A percentile compares a stretch with the other conserved stretches of the same genome.
Conservation (phyloP, 2,888 invertebrate genomes). For the Drosophila neoperkinsi region DNA sequence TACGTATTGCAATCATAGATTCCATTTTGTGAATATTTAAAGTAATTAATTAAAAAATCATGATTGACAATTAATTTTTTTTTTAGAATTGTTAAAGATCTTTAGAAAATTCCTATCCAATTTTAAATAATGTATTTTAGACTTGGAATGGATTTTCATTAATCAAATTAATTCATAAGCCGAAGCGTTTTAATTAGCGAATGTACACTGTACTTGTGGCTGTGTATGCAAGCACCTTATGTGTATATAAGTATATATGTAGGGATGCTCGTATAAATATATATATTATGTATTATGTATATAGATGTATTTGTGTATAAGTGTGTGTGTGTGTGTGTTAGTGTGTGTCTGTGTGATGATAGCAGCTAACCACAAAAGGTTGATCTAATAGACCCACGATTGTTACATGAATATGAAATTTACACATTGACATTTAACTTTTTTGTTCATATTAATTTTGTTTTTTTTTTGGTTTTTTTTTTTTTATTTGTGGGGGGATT, state of each 20-base stretch:
- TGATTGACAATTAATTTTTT: neutral
- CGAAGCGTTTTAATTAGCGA: neutral
- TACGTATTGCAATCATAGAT: neutral
- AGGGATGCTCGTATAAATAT: conserved; percentile 67
- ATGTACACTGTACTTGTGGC: conserved; percentile 11
- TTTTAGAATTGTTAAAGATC: neutral
- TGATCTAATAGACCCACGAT: conserved; percentile 63
- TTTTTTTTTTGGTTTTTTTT: conserved; percentile 24
- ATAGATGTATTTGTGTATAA: conserved; percentile 21
- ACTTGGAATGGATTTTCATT: neutral
- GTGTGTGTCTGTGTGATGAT: conserved; percentile 30
- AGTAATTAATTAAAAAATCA: too few species aligned
- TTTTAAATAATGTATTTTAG: neutral
- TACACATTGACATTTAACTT: conserved; percentile 65
- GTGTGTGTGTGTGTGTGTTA: conserved; percentile 27
- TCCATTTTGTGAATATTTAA: neutral
- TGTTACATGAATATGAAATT: conserved; percentile 68
- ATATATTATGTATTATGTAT: conserved; percentile 57
- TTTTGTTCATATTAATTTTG: conserved; percentile 26
- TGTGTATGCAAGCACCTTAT: conserved; percentile 37
- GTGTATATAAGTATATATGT: conserved; percentile 33
- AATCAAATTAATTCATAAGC: neutral
- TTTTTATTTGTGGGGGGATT: conserved; percentile 17
- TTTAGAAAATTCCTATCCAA: neutral
- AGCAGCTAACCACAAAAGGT: conserved; percentile 39